Conservation (phyloP, 2,113 vertebrate genomes). For the Ibidorhyncha struthersii region DNA sequence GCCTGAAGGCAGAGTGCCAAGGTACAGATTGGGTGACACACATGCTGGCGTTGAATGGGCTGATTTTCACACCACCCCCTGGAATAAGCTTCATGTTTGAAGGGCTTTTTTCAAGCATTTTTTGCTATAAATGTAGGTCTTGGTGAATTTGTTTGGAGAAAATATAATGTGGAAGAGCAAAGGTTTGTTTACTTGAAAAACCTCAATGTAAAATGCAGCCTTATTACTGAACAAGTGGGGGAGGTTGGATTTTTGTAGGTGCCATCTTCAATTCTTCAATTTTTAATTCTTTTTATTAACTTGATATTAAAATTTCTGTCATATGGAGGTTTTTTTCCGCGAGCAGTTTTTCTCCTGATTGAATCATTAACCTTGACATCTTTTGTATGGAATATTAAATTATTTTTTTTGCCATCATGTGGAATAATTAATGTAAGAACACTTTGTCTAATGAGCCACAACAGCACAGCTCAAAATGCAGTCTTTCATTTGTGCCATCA, state of each 20-base stretch:
- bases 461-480: not conserved
- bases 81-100: not conserved
- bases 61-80: slow-evolving; percentile 52
- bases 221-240: not conserved
- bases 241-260: not conserved
- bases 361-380: slow-evolving; percentile 31
- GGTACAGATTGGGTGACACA: slow-evolving; percentile 24
- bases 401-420: not conserved
- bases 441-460: not conserved
- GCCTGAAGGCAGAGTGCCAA: slow-evolving; percentile 38
- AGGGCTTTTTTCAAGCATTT: not conserved
- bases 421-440: slow-evolving; percentile 7
- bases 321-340: not conserved
- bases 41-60: not conserved
- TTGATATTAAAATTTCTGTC: not conserved
- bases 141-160: slow-evolving; percentile 15
- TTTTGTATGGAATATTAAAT: not conserved
- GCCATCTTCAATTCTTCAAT: not conserved
- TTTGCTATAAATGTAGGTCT: slow-evolving; percentile 12
- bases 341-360: not conserved
- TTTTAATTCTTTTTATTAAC: not conserved
- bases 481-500: not conserved
- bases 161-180: not conserved
- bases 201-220: not conserved
- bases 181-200: slow-evolving; percentile 7